Percentiles rank a stretch among this genome's conserved stretches.
Evolutionary conservation across 2,888 invertebrate genomes (phyloP).

Genomic region (Andrena fulva): DNA sequence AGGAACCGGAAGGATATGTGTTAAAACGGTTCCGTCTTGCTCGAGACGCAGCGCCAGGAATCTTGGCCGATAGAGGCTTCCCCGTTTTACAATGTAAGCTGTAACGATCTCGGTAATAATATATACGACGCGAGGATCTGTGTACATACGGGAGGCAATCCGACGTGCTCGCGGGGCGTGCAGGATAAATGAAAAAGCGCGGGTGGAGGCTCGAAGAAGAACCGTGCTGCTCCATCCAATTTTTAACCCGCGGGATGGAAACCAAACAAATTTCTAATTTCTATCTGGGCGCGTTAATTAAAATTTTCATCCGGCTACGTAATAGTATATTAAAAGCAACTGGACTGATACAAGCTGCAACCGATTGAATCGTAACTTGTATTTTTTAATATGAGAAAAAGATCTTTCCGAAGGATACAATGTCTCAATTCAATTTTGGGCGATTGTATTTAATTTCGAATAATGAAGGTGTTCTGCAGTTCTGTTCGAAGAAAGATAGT

Average conservation of each 20-base stretch:
- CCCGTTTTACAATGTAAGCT: slow-evolving; percentile 20
- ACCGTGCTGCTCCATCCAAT: not conserved
- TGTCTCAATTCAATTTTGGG: not conserved
- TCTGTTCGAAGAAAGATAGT: not conserved
- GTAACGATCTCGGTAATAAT: not conserved
- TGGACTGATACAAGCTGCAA: not conserved
- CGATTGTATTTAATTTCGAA: no score
- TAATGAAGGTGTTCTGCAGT: no score
- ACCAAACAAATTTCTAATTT: slow-evolving; percentile 2
- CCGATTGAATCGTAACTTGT: not conserved
- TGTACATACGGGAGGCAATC: not conserved
- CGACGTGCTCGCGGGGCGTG: not conserved
- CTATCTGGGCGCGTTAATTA: slow-evolving; percentile 14
- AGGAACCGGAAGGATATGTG: not conserved
- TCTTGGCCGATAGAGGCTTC: not conserved
- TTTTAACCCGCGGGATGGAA: not conserved
- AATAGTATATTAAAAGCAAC: not conserved
- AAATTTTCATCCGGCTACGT: slow-evolving; percentile 4
- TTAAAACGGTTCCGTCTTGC: not conserved
- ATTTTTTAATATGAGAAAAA: not conserved
- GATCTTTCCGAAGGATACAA: not conserved
- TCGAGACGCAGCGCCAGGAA: slow-evolving; percentile 8
- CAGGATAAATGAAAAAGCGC: slow-evolving; percentile 12
- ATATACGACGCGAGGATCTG: not conserved
- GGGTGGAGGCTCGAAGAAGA: not conserved